phyloP scores from a whole-genome alignment of 2,888 invertebrate species.

The Caenorhabditis wallacei region DNA sequence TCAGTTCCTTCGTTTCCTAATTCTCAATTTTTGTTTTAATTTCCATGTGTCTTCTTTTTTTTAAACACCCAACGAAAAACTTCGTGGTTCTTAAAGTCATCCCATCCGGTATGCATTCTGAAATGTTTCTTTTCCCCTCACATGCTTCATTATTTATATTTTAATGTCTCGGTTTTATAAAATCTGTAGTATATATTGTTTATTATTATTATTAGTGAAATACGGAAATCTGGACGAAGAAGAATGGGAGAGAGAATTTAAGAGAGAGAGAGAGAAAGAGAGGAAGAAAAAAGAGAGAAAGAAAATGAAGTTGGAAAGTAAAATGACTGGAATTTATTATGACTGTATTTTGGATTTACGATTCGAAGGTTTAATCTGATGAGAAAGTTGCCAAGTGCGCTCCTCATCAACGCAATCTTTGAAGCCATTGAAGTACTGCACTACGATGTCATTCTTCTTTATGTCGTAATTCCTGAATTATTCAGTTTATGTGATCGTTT shows the following conservation, averaged over 20 bases:
- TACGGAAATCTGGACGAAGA: not conserved
- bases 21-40: not conserved
- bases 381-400: conserved; percentile 98
- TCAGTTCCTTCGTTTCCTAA: not conserved
- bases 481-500: conserved; percentile 27
- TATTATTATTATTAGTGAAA: conserved; percentile 21
- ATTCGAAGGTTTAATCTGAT: conserved; percentile 91
- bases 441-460: conserved; percentile 94
- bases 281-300: conserved; percentile 3
- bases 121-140: not conserved
- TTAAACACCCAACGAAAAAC: conserved; percentile 15
- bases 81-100: conserved; percentile 3
- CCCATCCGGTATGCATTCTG: conserved; percentile 20
- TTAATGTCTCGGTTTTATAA: conserved; percentile 1
- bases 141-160: not conserved
- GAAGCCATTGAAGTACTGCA: conserved; percentile 97
- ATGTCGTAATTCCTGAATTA: conserved; percentile 91
- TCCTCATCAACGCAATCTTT: conserved; percentile 96
- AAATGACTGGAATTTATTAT: conserved; percentile 24
- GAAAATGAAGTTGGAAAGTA: conserved; percentile 7
- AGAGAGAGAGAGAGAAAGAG: conserved; percentile 8
- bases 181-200: not conserved
- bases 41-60: not conserved
- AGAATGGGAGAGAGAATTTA: not conserved
- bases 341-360: conserved; percentile 62